Evolutionary conservation across 2,113 vertebrate genomes (phyloP), one percentile per base, ranked within the genome.

Genomic region (Marmota flaviventris): DNA sequence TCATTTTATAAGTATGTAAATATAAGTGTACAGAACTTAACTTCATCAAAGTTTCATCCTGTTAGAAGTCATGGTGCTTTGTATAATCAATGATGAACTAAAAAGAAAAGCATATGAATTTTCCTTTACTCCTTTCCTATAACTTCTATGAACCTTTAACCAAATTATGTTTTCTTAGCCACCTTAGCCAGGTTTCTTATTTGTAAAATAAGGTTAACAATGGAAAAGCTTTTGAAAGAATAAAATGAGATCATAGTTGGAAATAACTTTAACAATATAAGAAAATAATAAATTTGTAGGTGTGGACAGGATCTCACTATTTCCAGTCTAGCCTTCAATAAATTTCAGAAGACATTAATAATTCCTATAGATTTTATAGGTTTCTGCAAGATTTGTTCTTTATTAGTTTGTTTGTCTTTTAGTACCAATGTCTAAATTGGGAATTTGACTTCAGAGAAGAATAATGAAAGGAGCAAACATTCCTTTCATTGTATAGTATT

Each of bases 201-300:
- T 70, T 51, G 9, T 70, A 91, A 87, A 85, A 58, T 51, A 14
- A 77, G 12, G 12, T 53, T 91, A 88, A 94, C 9, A n/a, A 72
- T 53, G 39, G 25, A 85, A 85, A 3, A 16, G 12, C 11, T 12
- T 2, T 79, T 76, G 4, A 84, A 69, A 96, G 27, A 82, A 82
- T 83, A 82, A 70, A 75, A 91, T 89, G 11, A 58, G 8, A 61
- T 51, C 76, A 81, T 77, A 79, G 1, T 45, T 85, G 12, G 2
- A 83, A 94, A 61, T 78, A 91, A 95, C 14, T 91, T 94, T 14
- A 84, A 45, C 72, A 94, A 88, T 79, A 39, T 32, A 89, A 90
- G 70, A 94, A 90, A 79, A 82, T 34, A 91, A 73, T 89, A 77
- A 37, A 67, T 86, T 17, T 84, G 53, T 84, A 16, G 13, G 11